Evolutionary conservation across 1,140 invertebrate species (phyloP).

Genomic region (Eumeta japonica): DNA sequence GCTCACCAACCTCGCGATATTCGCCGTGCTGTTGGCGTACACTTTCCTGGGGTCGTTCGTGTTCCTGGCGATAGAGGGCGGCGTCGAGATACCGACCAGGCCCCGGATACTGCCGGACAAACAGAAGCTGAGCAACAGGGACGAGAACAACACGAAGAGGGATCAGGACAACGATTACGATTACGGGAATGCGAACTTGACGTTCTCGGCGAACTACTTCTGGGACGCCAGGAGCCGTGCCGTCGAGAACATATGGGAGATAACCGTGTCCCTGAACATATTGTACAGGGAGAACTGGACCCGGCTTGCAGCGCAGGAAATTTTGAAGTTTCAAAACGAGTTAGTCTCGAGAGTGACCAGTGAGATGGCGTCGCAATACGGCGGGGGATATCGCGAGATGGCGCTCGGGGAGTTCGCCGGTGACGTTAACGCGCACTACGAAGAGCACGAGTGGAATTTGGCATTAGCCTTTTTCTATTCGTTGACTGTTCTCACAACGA

Average conservation of each 20-base stretch:
- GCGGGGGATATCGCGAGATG: constrained; percentile 54
- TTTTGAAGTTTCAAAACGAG: constrained; percentile 70
- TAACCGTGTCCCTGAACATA: constrained; percentile 90
- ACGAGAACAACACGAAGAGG: constrained; percentile 27
- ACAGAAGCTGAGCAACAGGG: constrained; percentile 41
- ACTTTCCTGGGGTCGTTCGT: constrained; percentile 88
- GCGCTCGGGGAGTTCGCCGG: constrained; percentile 47
- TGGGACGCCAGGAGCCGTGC: constrained; percentile 69
- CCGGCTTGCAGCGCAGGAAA: constrained; percentile 56
- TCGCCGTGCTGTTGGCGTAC: constrained; percentile 83
- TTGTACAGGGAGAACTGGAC: constrained; percentile 96
- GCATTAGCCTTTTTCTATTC: constrained; percentile 94
- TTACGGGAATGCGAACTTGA: constrained; percentile 44
- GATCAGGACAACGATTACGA: constrained; percentile 28
- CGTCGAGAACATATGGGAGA: constrained; percentile 91
- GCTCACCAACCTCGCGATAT: constrained; percentile 86
- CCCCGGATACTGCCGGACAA: constrained; percentile 51
- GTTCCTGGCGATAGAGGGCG: constrained; percentile 85
- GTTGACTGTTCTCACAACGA: constrained; percentile 92
- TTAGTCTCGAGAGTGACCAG: constrained; percentile 77
- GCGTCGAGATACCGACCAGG: constrained; percentile 35
- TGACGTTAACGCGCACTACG: constrained; percentile 41
- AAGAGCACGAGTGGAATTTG: constrained; percentile 85
- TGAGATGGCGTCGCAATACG: constrained; percentile 63
- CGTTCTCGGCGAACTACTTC: constrained; percentile 50